Conservation (phyloP, 2,113 vertebrate species). For the Menura novaehollandiae region DNA sequence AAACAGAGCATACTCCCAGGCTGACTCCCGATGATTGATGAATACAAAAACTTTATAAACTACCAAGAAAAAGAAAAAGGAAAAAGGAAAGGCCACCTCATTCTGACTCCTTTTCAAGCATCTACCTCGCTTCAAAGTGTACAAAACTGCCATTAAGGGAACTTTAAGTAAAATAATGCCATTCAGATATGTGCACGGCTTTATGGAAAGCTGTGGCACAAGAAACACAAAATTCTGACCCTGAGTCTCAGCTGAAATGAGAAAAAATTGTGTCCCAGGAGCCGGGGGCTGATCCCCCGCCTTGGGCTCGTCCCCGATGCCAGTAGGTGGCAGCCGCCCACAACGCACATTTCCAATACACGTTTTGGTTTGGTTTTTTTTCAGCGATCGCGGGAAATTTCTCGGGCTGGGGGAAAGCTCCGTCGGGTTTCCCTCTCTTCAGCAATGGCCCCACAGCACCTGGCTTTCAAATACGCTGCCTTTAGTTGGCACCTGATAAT, state of each 20-base stretch:
- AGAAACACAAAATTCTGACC: not conserved
- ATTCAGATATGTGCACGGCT: not conserved
- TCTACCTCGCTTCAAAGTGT: slow-evolving; percentile 17
- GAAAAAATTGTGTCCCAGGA: not conserved
- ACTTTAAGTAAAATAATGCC: slow-evolving; percentile 40
- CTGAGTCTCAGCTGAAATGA: not conserved
- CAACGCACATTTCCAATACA: slow-evolving; percentile 5
- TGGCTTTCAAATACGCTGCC: not conserved
- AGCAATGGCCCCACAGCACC: not conserved
- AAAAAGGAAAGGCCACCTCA: not conserved
- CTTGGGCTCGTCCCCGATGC: not conserved
- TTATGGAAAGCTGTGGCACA: not conserved
- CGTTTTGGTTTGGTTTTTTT: rapidly evolving
- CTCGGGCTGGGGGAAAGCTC: not conserved
- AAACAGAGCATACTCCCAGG: slow-evolving; percentile 73
- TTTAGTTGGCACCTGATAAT: not conserved
- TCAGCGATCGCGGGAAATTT: not conserved
- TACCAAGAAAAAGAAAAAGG: not conserved
- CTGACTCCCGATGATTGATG: slow-evolving; percentile 72
- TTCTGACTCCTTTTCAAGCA: not conserved
- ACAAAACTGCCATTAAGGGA: slow-evolving; percentile 28
- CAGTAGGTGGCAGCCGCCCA: slow-evolving; percentile 76
- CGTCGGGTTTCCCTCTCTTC: not conserved
- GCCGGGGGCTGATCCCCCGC: not conserved
- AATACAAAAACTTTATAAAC: slow-evolving; percentile 79